Conservation (phyloP, 2,888 invertebrate genomes). For the Odontocolon sp. region DNA sequence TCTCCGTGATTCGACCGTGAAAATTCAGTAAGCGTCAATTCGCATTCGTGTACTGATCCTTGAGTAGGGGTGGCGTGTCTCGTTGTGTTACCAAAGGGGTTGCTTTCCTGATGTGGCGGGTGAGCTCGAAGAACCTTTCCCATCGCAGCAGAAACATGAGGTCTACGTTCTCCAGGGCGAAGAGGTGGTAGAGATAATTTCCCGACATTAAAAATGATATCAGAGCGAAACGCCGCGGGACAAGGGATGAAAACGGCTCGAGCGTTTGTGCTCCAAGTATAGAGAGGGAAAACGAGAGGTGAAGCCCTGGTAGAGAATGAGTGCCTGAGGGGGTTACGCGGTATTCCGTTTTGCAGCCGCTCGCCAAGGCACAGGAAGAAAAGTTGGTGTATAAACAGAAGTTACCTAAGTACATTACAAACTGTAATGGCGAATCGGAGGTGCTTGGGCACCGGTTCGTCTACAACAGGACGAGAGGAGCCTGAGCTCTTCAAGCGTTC, state of each 20-base stretch:
- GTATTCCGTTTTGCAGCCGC: conserved; percentile 50
- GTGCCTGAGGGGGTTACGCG: conserved; percentile 54
- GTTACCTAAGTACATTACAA: conserved; percentile 81
- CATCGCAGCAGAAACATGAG: neutral
- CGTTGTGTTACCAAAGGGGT: conserved; percentile 10
- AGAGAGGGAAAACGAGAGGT: conserved; percentile 58
- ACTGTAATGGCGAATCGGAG: conserved; percentile 79
- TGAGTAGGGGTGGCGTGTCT: neutral
- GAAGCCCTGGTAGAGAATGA: conserved; percentile 63
- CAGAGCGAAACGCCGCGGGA: conserved; percentile 74
- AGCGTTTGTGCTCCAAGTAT: conserved; percentile 42
- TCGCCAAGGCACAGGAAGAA: conserved; percentile 64
- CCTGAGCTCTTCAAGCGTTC: conserved; percentile 72
- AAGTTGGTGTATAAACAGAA: conserved; percentile 81
- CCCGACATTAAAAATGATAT: conserved; percentile 79
- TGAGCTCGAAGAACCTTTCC: neutral
- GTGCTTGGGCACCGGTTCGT: conserved; percentile 68
- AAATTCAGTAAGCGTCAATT: neutral
- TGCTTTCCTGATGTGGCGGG: neutral
- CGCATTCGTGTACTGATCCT: neutral
- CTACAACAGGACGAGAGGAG: conserved; percentile 65
- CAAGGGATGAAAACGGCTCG: conserved; percentile 72
- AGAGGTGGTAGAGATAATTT: conserved; percentile 76
- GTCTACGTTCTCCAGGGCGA: neutral
- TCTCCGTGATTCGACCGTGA: too few relatives aligned